These are phyloP conservation scores for Scalopus aquaticus DNA, from an alignment of 2,113 vertebrate genomes.

Conservation along the genomic window DNA sequence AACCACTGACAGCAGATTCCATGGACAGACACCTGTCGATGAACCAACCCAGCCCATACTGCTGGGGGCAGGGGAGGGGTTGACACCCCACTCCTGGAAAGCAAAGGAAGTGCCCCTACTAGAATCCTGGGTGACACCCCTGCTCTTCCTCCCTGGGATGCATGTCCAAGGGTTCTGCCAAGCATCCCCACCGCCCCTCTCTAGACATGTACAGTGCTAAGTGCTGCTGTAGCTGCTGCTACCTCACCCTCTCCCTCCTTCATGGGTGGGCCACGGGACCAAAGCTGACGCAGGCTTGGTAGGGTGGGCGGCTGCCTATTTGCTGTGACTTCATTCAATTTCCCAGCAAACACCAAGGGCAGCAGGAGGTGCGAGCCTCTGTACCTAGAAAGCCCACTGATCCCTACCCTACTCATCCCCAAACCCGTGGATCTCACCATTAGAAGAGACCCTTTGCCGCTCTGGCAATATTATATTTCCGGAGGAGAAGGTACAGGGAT, in stretches of 20 bases:
- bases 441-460: not conserved
- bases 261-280: not conserved
- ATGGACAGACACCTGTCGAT: not conserved
- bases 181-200: not conserved
- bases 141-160: not conserved
- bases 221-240: not conserved
- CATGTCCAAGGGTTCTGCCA: not conserved
- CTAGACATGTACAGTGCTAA: not conserved
- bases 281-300: not conserved
- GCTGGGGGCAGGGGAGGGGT: fast-evolving
- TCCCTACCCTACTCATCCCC: no score
- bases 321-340: not conserved
- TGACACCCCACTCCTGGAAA: not conserved
- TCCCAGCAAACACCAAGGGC: not conserved
- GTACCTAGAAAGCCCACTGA: not conserved
- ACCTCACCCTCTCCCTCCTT: not conserved
- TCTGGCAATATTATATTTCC: not conserved
- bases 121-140: not conserved
- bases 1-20: not conserved
- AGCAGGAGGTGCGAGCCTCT: not conserved
- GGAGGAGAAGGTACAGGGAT: not conserved
- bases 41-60: not conserved
- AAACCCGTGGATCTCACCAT: not conserved
- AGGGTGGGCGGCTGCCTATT: not conserved
- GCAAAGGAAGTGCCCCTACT: not conserved